These are phyloP conservation scores for Falco concolor DNA, from an alignment of 2,797 vertebrate genomes.

Conservation along the genomic window DNA sequence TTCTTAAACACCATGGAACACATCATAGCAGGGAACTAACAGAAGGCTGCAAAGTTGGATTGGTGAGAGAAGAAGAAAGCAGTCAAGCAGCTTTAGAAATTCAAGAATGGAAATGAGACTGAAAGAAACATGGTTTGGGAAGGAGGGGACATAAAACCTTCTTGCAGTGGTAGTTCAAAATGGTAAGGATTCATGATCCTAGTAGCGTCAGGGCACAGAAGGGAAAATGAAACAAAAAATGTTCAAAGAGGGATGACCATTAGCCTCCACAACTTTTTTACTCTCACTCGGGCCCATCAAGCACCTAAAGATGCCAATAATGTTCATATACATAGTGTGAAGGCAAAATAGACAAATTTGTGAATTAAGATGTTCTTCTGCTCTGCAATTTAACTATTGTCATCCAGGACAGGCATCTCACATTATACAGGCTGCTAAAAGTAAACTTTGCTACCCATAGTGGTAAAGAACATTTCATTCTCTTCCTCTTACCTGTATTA, in stretches of 20 bases:
- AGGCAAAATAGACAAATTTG: not conserved
- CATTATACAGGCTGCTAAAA: not conserved
- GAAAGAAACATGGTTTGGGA: not conserved
- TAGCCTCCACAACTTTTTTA: not conserved
- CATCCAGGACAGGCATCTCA: not conserved
- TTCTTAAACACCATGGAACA: not conserved
- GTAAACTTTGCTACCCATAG: not conserved
- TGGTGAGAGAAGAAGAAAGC: not conserved
- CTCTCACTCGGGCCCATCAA: not conserved
- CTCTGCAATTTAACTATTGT: not conserved
- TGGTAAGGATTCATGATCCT: not conserved
- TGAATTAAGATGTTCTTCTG: not conserved
- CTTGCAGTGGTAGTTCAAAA: not conserved
- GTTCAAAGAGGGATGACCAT: not conserved
- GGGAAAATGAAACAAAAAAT: not conserved
- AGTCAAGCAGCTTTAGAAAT: not conserved
- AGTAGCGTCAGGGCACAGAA: not conserved
- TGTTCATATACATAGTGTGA: not conserved
- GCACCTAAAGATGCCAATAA: not conserved
- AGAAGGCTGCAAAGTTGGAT: not conserved
- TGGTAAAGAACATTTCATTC: not conserved
- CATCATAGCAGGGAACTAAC: not conserved
- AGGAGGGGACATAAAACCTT: not conserved
- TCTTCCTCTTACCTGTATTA: not conserved
- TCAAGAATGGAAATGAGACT: not conserved